Evolutionary conservation across 2,888 invertebrate species (phyloP).

Genomic region (Lasioglossum figueresi): DNA sequence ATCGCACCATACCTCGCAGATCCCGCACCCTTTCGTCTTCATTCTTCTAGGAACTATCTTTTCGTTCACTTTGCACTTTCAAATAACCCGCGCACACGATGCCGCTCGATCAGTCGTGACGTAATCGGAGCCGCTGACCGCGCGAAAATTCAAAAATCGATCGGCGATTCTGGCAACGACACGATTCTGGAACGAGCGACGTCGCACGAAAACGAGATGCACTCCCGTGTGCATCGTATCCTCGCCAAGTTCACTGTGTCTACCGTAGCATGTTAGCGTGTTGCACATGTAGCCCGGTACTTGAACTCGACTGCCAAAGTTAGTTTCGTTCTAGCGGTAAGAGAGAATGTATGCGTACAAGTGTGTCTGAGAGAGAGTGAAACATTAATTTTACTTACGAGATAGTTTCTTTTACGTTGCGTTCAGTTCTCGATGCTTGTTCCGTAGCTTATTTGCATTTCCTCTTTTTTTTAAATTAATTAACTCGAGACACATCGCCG

Average conservation of each 20-base stretch:
- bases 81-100: constrained; percentile 10
- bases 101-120: not conserved
- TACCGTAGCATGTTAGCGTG: constrained; percentile 42
- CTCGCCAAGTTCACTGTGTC: constrained; percentile 48
- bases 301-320: constrained; percentile 77
- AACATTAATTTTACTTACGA: constrained; percentile 55
- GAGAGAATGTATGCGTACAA: constrained; percentile 33
- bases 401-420: constrained; percentile 11
- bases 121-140: not conserved
- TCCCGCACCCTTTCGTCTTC: constrained; percentile 12
- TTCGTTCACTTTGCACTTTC: constrained; percentile 30
- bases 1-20: constrained; percentile 42
- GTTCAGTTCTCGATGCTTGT: constrained; percentile 15
- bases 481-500: not conserved
- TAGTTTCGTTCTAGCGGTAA: constrained; percentile 67
- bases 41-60: not conserved
- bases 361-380: constrained; percentile 11
- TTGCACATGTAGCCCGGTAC: constrained; percentile 52
- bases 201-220: not conserved
- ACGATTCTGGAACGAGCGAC: not conserved
- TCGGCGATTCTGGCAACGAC: not conserved
- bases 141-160: not conserved
- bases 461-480: not conserved
- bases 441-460: constrained; percentile 1
- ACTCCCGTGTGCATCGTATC: constrained; percentile 18